These are phyloP conservation scores for Drosophila tani DNA, from an alignment of 1,140 invertebrate genomes.

Conservation along the genomic window DNA sequence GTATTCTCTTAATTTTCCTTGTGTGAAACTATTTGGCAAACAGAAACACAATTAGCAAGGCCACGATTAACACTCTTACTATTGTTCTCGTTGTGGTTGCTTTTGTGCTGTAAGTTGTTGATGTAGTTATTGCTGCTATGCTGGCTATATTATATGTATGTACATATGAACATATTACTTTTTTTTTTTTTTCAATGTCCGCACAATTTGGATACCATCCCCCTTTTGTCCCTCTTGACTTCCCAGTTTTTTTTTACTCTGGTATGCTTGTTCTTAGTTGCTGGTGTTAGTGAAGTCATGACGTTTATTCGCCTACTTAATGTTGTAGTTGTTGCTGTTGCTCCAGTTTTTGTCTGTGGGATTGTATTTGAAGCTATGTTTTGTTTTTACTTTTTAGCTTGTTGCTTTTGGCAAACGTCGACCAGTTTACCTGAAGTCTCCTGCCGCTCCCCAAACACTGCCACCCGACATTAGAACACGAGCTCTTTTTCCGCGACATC, in stretches of 20 bases:
- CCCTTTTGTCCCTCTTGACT: background rate
- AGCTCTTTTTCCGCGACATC: background rate
- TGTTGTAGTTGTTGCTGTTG: conserved; percentile 1
- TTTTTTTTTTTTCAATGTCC: conserved; percentile 10
- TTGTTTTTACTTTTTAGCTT: conserved; percentile 7
- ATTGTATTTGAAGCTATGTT: conserved; percentile 4
- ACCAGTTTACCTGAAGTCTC: background rate
- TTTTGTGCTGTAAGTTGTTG: background rate
- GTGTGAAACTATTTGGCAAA: conserved; percentile 23
- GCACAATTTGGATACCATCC: background rate
- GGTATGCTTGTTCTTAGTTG: background rate
- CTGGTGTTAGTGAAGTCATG: conserved; percentile 5
- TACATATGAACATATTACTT: background rate
- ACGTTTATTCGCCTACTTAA: background rate
- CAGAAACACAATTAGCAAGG: conserved; percentile 13
- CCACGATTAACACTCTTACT: conserved; percentile 26
- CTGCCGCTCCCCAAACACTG: background rate
- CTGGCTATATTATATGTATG: background rate
- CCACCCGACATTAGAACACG: background rate
- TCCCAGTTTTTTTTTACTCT: conserved; percentile 4
- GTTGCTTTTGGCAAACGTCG: conserved; percentile 1
- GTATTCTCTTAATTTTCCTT: background rate
- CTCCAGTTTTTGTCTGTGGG: conserved; percentile 5
- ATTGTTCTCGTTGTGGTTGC: background rate
- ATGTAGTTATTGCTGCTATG: background rate